Evolutionary conservation across 2,888 invertebrate genomes (phyloP).

Genomic region (Halictus quadricinctus): DNA sequence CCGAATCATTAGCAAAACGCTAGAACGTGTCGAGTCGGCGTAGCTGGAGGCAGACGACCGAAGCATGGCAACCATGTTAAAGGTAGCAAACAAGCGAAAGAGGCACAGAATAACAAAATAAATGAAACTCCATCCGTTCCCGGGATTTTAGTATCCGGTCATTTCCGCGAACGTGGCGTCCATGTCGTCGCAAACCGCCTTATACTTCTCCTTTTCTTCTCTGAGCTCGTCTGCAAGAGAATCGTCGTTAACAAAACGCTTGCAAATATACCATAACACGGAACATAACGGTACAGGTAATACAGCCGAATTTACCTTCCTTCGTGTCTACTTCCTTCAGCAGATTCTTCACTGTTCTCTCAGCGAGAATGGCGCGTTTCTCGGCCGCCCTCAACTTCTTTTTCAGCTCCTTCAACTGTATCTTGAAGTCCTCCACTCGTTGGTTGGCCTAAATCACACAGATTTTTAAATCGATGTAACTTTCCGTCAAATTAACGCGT

Average conservation of each 20-base stretch:
- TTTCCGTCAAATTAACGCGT: not conserved
- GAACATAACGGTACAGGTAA: not conserved
- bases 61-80: constrained; percentile 48
- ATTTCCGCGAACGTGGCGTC: constrained; percentile 90
- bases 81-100: constrained; percentile 66
- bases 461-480: not conserved
- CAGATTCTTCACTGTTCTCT: constrained; percentile 78
- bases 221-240: constrained; percentile 84
- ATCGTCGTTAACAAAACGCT: not conserved
- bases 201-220: constrained; percentile 90
- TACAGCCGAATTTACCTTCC: constrained; percentile 73
- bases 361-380: constrained; percentile 80
- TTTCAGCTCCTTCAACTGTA: constrained; percentile 78
- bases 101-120: constrained; percentile 59
- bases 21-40: constrained; percentile 41
- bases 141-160: constrained; percentile 85
- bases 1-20: constrained; percentile 36
- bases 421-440: constrained; percentile 80
- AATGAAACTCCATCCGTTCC: constrained; percentile 48
- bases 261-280: not conserved
- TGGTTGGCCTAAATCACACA: constrained; percentile 78
- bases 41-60: constrained; percentile 41
- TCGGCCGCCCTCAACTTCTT: constrained; percentile 77
- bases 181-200: constrained; percentile 90
- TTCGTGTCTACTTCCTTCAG: constrained; percentile 80